Evolutionary conservation across 2,797 vertebrate genomes (phyloP).

Genomic region (Poeciliopsis infans): DNA sequence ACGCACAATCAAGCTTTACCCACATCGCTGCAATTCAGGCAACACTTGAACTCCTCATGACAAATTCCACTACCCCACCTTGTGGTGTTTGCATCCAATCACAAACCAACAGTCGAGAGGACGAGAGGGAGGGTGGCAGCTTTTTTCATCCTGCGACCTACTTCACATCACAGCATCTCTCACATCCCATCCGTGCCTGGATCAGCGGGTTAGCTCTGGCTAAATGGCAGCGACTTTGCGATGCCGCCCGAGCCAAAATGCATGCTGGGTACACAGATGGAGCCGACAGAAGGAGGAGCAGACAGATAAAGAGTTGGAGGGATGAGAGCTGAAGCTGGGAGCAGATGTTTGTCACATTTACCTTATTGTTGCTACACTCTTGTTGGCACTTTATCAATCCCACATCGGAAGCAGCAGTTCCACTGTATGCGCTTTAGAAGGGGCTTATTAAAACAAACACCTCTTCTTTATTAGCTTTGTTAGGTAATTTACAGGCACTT

Average conservation of each 20-base stretch:
- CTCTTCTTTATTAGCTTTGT: slow-evolving; percentile 22
- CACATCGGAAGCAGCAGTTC: slow-evolving; percentile 63
- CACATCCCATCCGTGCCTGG: slow-evolving; percentile 63
- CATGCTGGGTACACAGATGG: slow-evolving; percentile 81
- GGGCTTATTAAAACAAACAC: slow-evolving; percentile 54
- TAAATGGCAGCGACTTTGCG: slow-evolving; percentile 62
- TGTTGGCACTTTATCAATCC: slow-evolving; percentile 70
- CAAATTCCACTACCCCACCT: slow-evolving; percentile 76
- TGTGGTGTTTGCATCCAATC: slow-evolving; percentile 74
- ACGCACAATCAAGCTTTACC: slow-evolving; percentile 35
- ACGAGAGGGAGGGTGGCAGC: slow-evolving; percentile 11
- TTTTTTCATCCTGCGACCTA: slow-evolving; percentile 49
- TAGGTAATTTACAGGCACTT: slow-evolving; percentile 18
- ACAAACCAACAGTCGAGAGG: slow-evolving; percentile 69
- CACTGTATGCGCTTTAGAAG: slow-evolving; percentile 47
- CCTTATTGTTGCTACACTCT: slow-evolving; percentile 71
- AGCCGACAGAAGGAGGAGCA: slow-evolving; percentile 75
- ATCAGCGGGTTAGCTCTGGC: slow-evolving; percentile 73
- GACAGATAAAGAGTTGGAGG: slow-evolving; percentile 40
- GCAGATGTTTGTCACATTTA: slow-evolving; percentile 78
- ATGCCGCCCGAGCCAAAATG: slow-evolving; percentile 61
- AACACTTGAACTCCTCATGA: slow-evolving; percentile 52
- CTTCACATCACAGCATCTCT: slow-evolving; percentile 56
- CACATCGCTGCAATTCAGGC: slow-evolving; percentile 46
- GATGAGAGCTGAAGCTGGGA: slow-evolving; percentile 68